These are phyloP conservation scores for Callimorpha dominula DNA, from an alignment of 2,888 invertebrate species.

Conservation along the genomic window DNA sequence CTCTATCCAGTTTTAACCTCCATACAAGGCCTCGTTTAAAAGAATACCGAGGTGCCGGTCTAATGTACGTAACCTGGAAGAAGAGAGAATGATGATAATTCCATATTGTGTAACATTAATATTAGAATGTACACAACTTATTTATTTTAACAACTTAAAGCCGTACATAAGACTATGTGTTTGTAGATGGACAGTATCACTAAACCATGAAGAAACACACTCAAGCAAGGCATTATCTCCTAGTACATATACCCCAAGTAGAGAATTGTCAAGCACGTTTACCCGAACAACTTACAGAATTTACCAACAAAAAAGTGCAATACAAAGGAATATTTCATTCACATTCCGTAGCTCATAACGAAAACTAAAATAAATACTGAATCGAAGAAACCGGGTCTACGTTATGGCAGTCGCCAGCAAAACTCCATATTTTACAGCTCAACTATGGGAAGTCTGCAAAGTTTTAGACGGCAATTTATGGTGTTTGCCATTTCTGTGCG, in stretches of 20 bases:
- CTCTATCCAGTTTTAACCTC: too few relatives aligned
- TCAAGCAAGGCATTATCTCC: neutral
- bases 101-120: neutral
- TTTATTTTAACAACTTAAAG: neutral
- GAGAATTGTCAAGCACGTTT: neutral
- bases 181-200: neutral
- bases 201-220: neutral
- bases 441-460: slow-evolving; percentile 64
- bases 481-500: slow-evolving; percentile 58
- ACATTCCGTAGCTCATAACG: slow-evolving; percentile 9
- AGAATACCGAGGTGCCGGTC: too few relatives aligned
- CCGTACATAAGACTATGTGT: too few relatives aligned
- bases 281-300: neutral
- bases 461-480: slow-evolving; percentile 62
- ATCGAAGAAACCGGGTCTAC: slow-evolving; percentile 31
- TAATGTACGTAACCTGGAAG: neutral
- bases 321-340: slow-evolving; percentile 21
- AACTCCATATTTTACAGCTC: slow-evolving; percentile 53
- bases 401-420: slow-evolving; percentile 44
- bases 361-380: slow-evolving; percentile 26
- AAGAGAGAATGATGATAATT: neutral
- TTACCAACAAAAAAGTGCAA: neutral
- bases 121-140: neutral
- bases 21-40: too few relatives aligned
- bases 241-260: neutral